Percentiles rank a stretch among this genome's conserved stretches.
phyloP scores from a whole-genome alignment of 2,888 invertebrate species.

The Apodemia zela region DNA sequence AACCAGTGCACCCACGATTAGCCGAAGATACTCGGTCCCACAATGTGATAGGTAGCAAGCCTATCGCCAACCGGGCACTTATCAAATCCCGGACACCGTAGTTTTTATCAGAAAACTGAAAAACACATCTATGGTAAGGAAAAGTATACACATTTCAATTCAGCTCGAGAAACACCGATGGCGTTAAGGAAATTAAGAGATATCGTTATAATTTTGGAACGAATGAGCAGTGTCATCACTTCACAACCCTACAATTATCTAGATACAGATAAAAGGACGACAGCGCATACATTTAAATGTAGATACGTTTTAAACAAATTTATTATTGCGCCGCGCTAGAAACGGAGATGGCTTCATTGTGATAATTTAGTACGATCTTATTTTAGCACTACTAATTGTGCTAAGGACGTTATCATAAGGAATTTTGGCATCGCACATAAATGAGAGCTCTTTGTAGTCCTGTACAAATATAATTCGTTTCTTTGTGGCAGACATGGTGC shows the following conservation, averaged over 20 bases:
- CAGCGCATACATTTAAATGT: slow-evolving; percentile 32
- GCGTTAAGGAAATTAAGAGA: background rate
- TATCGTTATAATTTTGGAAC: slow-evolving; percentile 16
- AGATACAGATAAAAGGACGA: slow-evolving; percentile 35
- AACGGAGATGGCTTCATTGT: slow-evolving; percentile 47
- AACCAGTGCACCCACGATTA: too few relatives aligned
- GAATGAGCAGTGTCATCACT: slow-evolving; percentile 23
- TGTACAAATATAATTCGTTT: slow-evolving; percentile 13
- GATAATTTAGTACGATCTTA: slow-evolving; percentile 60
- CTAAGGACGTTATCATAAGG: slow-evolving; percentile 46
- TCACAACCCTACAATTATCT: slow-evolving; percentile 29
- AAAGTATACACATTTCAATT: background rate
- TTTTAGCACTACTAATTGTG: slow-evolving; percentile 65
- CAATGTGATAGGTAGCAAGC: too few relatives aligned
- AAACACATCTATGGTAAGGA: background rate
- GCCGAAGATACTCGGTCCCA: too few relatives aligned
- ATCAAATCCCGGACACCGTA: too few relatives aligned
- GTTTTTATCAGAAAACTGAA: too few relatives aligned
- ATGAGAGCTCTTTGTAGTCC: slow-evolving; percentile 24
- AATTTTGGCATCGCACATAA: slow-evolving; percentile 34
- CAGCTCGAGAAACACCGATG: background rate
- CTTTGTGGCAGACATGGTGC: slow-evolving; percentile 9
- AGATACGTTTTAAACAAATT: slow-evolving; percentile 37
- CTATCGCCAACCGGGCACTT: too few relatives aligned
- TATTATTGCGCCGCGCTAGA: slow-evolving; percentile 44